Base-by-base conservation (phyloP, 2,888 invertebrate species). In the Cotesia congregata region DNA sequence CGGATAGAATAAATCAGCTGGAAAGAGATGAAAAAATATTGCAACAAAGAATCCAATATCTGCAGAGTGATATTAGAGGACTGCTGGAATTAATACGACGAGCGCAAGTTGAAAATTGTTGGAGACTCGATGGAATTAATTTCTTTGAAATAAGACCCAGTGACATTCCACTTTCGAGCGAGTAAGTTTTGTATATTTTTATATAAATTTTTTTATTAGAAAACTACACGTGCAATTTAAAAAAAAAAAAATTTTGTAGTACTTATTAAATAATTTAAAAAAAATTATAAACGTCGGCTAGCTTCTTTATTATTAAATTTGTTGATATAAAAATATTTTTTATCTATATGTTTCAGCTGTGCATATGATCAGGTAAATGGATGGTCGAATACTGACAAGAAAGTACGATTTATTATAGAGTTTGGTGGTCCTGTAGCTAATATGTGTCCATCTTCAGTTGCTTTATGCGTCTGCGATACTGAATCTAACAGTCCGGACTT, bases 51-150 rank as follows among this genome's bases (percentile, higher is more conserved):
- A 88, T 92, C 76, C 88, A 89, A 78, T 90, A 90, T 81, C 90
- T 91, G 81, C 90, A 91, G 84, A 89, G 90, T 0, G 92, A 93
- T 86, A 88, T 92, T 76, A 90, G 90, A 65, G 91, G 91, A 7
- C 89, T 92, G 75, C 84, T 93, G 69, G 91, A 92, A 85, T 89
- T 92, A 81, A 89, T 92, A 83, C 90, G 91, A 9, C 87, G 92
- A 4, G 90, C 91, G 61, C 85, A 91, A 0, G 90, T 90, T 81
- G 90, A 90, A 80, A 92, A 92, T 86, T 84, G 86, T 85, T 91
- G 91, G 90, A 89, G 90, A 76, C 88, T 91, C 1, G 90, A 91
- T 59, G 91, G 91, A 17, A 91, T 92, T 80, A 90, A 90, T 83
- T 92, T 93, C 86, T 90, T 89, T 81, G 91, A 91, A 77, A 90